Conservation (phyloP, 2,888 invertebrate species). For the Aromia moschata region DNA sequence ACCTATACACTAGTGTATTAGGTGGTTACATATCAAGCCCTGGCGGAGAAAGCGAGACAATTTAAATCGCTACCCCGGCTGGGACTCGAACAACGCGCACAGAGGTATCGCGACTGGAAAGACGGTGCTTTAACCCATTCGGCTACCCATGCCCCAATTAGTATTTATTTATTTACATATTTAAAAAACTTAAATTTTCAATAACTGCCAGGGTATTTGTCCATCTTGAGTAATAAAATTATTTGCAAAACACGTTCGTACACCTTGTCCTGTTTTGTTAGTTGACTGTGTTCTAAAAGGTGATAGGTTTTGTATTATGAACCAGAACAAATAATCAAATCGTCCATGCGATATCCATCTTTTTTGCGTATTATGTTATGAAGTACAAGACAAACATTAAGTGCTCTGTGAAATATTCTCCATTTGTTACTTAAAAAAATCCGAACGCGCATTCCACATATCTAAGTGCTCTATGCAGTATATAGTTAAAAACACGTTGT, state of each 20-base stretch:
- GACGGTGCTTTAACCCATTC: too few species aligned
- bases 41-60: too few species aligned
- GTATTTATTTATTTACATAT: slow-evolving; percentile 24
- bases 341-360: slow-evolving; percentile 33
- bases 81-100: too few species aligned
- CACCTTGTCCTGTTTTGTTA: slow-evolving; percentile 32
- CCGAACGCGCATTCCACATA: slow-evolving; percentile 41
- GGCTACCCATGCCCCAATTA: too few species aligned
- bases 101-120: too few species aligned
- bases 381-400: slow-evolving; percentile 36
- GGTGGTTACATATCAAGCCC: too few species aligned
- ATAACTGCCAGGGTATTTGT: slow-evolving; percentile 34
- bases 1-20: too few species aligned
- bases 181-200: slow-evolving; percentile 33
- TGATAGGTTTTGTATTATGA: slow-evolving; percentile 25
- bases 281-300: slow-evolving; percentile 23
- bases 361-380: slow-evolving; percentile 34
- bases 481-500: slow-evolving; percentile 37
- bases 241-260: slow-evolving; percentile 31
- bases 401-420: slow-evolving; percentile 39
- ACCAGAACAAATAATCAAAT: slow-evolving; percentile 28
- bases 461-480: slow-evolving; percentile 33
- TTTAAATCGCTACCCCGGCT: too few species aligned
- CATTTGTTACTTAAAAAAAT: slow-evolving; percentile 37
- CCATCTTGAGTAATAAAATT: slow-evolving; percentile 31